Conservation (phyloP, 2,113 vertebrate species). For the Gambusia affinis region DNA sequence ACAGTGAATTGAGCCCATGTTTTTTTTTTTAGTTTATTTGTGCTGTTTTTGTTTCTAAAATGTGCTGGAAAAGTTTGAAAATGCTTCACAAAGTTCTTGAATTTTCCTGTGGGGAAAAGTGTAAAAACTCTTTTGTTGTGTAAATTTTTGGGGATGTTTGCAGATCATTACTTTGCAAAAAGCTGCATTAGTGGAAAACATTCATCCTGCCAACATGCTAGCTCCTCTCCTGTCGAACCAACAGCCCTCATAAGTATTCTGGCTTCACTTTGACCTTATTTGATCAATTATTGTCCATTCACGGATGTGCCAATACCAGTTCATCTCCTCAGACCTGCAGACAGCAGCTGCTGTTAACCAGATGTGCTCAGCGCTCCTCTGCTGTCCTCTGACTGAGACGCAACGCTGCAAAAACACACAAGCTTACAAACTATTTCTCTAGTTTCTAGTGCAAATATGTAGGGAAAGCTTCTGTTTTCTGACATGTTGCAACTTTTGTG, state of each 20-base stretch:
- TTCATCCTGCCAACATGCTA: not conserved
- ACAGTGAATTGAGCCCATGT: no score
- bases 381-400: slow-evolving; percentile 58
- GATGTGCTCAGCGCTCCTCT: slow-evolving; percentile 69
- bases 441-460: no score
- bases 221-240: not conserved
- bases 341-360: slow-evolving; percentile 84
- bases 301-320: slow-evolving; percentile 12
- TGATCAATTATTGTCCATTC: slow-evolving; percentile 6
- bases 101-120: no score
- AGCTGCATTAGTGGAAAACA: no score
- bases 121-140: not conserved
- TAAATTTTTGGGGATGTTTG: not conserved
- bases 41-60: no score
- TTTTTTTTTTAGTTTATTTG: no score
- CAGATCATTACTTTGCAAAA: not conserved
- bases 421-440: no score
- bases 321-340: slow-evolving; percentile 50
- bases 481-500: no score
- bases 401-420: slow-evolving; percentile 7
- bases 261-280: slow-evolving; percentile 1
- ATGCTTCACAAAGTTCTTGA: no score
- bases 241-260: not conserved
- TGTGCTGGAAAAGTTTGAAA: no score
- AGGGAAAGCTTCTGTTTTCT: no score